Base-by-base conservation (phyloP, 2,113 vertebrate species). In the Leptobrachium ailaonicum region DNA sequence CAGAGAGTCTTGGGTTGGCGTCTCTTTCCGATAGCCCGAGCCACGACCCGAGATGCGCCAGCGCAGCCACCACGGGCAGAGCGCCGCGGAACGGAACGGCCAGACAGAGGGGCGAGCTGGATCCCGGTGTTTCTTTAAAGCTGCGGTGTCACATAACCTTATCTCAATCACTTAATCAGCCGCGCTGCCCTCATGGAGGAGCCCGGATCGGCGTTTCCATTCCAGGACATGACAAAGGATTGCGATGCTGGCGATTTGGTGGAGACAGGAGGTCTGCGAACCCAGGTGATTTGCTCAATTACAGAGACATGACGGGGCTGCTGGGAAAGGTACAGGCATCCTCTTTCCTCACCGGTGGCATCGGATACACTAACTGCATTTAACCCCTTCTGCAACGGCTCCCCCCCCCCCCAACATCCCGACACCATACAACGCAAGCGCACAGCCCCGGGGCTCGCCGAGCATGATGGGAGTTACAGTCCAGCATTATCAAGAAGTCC, bases 101-200 rank as follows among this genome's bases (percentile, higher is more conserved):
- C 82, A 62, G 86, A 88, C 85, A 82, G 0, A 0, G 64, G 76
- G 87, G 87, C 87, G 88, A 85, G 77, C 71, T 79, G 84, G 77
- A 81, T 82, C 84, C 86, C 87, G 87, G 87, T 87, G 85, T 90
- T 90, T 32, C 20, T 89, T 85, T 86, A 91, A 74, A 88, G 86
- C 86, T 83, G 83, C 56, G 86, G 89, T 89, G 85, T 91, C 90
- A 83, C 76, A 84, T 90, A 89, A 86, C 90, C 86, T 90, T 90
- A 92, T 92, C 91, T 88, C 85, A 85, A 89, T 87, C 86, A 88
- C 88, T 89, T 88, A 85, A 90, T 90, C 88, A 75, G 87, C 80
- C 85, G 83, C 84, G 79, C 79, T 73, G 77, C 81, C 71, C 77
- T 56, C 82, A 66, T 45, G 81, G 0, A 86, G 87, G 85, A 90